Conservation (phyloP, 64 coral and sea anemone species). For the Astreopora myriophthalma region DNA sequence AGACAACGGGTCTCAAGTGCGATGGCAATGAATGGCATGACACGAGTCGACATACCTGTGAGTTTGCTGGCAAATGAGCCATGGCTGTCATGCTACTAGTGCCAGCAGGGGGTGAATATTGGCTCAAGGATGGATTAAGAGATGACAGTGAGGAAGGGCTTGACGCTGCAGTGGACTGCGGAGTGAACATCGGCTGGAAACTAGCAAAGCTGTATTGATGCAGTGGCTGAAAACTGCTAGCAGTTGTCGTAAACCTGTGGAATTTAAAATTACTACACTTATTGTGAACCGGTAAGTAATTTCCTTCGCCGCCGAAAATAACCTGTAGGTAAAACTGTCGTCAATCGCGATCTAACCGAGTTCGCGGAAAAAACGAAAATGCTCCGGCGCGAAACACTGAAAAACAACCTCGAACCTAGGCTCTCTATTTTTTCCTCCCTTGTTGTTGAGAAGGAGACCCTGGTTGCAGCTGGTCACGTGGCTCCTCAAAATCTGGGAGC, state of each 20-base stretch:
- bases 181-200: conserved; percentile 37
- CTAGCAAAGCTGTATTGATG: conserved; percentile 53
- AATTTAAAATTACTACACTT: background rate
- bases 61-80: background rate
- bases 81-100: background rate
- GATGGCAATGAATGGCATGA: no score
- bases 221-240: conserved; percentile 39
- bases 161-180: background rate
- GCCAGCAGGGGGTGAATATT: background rate
- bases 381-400: no score
- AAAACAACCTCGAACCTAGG: no score
- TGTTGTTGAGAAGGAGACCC: no score
- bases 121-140: background rate
- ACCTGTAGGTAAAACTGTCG: no score
- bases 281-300: background rate
- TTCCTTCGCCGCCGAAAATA: no score
- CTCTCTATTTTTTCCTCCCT: no score
- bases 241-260: conserved; percentile 15
- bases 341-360: no score
- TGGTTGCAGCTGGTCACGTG: no score
- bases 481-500: no score
- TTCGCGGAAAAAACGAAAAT: no score
- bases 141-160: background rate
- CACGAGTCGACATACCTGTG: conserved; percentile 4
- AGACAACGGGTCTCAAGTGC: no score